These are phyloP conservation scores for Mixornis gularis DNA, from an alignment of 2,113 vertebrate genomes.

Conservation along the genomic window DNA sequence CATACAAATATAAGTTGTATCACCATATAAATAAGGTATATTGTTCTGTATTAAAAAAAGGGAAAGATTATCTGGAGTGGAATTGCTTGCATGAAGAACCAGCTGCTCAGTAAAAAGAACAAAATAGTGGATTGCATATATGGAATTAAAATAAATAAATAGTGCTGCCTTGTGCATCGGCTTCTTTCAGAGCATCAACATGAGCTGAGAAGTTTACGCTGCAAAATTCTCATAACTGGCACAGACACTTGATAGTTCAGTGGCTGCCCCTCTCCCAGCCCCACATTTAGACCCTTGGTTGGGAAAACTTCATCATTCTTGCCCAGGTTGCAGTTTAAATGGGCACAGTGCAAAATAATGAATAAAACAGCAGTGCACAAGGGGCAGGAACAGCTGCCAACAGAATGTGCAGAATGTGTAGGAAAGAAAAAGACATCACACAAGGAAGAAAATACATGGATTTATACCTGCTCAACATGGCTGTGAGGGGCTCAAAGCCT, in stretches of 20 bases:
- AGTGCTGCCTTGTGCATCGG: neutral
- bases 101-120: neutral
- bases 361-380: neutral
- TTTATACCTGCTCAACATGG: neutral
- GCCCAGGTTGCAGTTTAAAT: neutral
- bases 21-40: neutral
- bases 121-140: neutral
- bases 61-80: neutral
- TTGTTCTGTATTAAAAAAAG: neutral
- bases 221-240: neutral
- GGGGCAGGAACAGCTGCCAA: neutral
- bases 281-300: neutral
- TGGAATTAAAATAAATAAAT: slow-evolving; percentile 34
- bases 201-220: neutral
- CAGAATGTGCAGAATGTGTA: neutral
- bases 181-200: neutral
- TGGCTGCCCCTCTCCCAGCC: neutral
- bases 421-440: rapidly evolving
- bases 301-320: neutral
- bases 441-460: neutral
- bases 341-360: neutral
- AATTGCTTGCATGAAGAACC: neutral
- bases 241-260: neutral
- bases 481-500: neutral
- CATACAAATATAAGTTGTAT: neutral